Evolutionary conservation across 2,888 invertebrate species (phyloP).

Genomic region (Idaea biselata): DNA sequence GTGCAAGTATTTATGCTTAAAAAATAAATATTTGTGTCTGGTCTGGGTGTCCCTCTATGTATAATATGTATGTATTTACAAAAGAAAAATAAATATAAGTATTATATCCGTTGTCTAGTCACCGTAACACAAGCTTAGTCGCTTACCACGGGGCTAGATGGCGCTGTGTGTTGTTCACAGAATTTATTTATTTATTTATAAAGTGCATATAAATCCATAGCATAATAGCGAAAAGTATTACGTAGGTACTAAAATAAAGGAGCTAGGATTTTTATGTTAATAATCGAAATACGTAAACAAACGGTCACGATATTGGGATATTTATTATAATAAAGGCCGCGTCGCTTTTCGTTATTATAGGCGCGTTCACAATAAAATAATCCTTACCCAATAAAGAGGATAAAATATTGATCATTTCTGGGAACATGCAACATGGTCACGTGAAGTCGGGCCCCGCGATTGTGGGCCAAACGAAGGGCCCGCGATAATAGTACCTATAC

Average conservation of each 20-base stretch:
- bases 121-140: too few relatives aligned
- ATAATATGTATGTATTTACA: too few relatives aligned
- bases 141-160: too few relatives aligned
- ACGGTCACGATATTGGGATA: slow-evolving; percentile 1
- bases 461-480: slow-evolving; percentile 1
- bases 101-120: too few relatives aligned
- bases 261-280: neutral
- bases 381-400: neutral
- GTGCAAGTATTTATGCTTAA: too few relatives aligned
- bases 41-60: too few relatives aligned
- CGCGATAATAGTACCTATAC: neutral
- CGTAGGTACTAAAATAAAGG: neutral
- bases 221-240: neutral
- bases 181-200: too few relatives aligned
- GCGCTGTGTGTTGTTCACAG: too few relatives aligned
- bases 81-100: too few relatives aligned
- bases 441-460: neutral
- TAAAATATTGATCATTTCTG: slow-evolving; percentile 1
- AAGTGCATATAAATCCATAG: neutral
- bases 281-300: slow-evolving; percentile 1
- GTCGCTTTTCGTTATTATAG: neutral
- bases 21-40: too few relatives aligned
- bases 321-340: neutral
- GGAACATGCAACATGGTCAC: neutral
- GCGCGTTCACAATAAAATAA: slow-evolving; percentile 1